phyloP scores from a whole-genome alignment of 2,888 invertebrate species.

The Blera fallax region DNA sequence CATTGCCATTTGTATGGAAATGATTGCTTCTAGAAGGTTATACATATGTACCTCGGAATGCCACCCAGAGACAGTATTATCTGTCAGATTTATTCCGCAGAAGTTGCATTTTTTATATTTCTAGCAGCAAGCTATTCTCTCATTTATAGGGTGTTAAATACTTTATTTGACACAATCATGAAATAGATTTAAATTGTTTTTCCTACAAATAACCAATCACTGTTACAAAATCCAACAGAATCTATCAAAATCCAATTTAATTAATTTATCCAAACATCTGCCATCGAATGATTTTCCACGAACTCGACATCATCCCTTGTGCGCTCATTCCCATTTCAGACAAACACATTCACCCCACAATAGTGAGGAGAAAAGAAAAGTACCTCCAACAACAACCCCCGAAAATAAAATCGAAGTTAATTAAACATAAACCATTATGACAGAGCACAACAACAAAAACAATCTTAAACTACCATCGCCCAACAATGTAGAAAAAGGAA shows the following conservation, averaged over 20 bases:
- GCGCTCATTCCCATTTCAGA: background rate
- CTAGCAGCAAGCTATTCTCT: too few relatives aligned
- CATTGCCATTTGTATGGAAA: too few relatives aligned
- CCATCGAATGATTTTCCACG: constrained; percentile 14
- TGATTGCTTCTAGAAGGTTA: too few relatives aligned
- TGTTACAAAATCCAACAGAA: constrained; percentile 11
- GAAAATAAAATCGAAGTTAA: constrained; percentile 68
- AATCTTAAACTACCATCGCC: constrained; percentile 22
- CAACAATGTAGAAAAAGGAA: constrained; percentile 20
- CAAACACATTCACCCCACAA: background rate
- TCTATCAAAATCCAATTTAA: constrained; percentile 33
- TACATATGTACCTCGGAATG: too few relatives aligned
- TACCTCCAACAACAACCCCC: constrained; percentile 32
- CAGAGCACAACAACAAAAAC: constrained; percentile 37
- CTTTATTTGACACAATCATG: background rate
- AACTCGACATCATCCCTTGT: background rate
- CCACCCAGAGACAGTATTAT: too few relatives aligned
- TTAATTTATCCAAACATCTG: constrained; percentile 55
- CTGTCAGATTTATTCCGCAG: too few relatives aligned
- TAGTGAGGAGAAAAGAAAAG: background rate
- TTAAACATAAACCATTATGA: constrained; percentile 66
- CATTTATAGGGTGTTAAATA: background rate
- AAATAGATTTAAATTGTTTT: background rate
- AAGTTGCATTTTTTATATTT: too few relatives aligned
- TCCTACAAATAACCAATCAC: constrained; percentile 20